Evolutionary conservation across 2,888 invertebrate genomes (phyloP), one percentile per base, ranked within the genome.

Genomic region (Meta bourneti): DNA sequence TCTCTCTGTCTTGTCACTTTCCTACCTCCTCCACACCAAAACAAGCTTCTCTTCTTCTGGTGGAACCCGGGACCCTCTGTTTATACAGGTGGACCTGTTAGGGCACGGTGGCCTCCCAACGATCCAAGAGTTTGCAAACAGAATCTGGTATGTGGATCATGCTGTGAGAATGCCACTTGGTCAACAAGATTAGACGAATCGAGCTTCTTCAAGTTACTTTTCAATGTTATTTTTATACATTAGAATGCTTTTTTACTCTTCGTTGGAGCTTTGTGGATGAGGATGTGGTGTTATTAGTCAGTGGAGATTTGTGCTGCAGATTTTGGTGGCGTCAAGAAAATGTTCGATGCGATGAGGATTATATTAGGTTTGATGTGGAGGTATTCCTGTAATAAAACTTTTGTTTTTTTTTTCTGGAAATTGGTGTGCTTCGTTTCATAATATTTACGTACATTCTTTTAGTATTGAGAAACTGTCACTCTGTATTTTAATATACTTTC

Each of bases 141-240:
- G 48, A 71, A 20, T 54, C 82, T 84, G 89, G 89, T 90, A 90
- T 90, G 89, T 78, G 83, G 79, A 83, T 84, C 83, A 84, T 78
- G 83, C 89, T 90, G 84, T 51, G 83, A 90, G 89, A 90, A 84
- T 83, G 89, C 89, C 79, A 90, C 89, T 90, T 84, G 89, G 84
- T 84, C 89, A 90, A 90, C 89, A 90, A 75, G 89, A 90, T 90
- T 90, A 90, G 79, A 78, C 13, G 83, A 83, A 90, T 90, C 84
- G 71, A 77, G 79, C 82, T 84, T 78, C 89, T 52, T 79, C 61
- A 75, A 84, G 89, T 84, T 77, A 79, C 83, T 90, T 90, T 83
- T 71, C 89, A 78, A 54, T 90, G 83, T 90, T 90, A 54, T 90
- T 90, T 90, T 83, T 80, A 61, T 86, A 80, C 79, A 87, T 87